phyloP scores from a whole-genome alignment of 2,113 vertebrate species.

The Labeo catla region DNA sequence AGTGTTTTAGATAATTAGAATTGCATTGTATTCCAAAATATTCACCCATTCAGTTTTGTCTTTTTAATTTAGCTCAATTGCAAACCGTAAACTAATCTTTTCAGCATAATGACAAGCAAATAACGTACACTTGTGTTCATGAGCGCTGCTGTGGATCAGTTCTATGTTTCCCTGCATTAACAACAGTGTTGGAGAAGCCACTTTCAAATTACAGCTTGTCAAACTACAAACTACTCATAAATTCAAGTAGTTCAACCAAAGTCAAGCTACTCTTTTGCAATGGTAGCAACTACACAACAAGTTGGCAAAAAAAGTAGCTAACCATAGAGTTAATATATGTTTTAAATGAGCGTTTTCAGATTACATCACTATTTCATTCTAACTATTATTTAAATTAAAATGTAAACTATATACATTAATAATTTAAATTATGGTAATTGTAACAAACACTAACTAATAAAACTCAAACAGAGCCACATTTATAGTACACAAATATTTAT shows the following conservation, averaged over 20 bases:
- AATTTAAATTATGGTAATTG: background rate
- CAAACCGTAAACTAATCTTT: conserved; percentile 34
- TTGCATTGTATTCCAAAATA: conserved; percentile 34
- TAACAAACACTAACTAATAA: background rate
- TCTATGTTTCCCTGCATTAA: conserved; percentile 9
- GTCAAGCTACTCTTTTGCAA: background rate
- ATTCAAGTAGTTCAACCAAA: conserved; percentile 12
- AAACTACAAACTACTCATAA: conserved; percentile 10
- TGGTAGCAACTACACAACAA: background rate
- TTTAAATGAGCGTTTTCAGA: background rate
- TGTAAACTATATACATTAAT: background rate
- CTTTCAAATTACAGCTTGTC: conserved; percentile 15
- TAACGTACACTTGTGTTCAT: conserved; percentile 10
- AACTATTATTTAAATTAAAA: background rate
- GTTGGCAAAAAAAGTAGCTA: background rate
- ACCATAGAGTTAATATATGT: background rate
- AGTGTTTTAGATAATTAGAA: conserved; percentile 45
- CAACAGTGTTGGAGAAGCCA: background rate
- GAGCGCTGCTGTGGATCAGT: conserved; percentile 13
- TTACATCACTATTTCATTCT: background rate
- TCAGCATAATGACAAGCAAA: conserved; percentile 18
- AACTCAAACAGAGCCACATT: background rate
- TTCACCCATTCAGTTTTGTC: conserved; percentile 28
- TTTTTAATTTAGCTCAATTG: conserved; percentile 41
- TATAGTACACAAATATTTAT: background rate